These are phyloP conservation scores for Gopherus flavomarginatus DNA, from an alignment of 2,113 vertebrate genomes.

Conservation along the genomic window DNA sequence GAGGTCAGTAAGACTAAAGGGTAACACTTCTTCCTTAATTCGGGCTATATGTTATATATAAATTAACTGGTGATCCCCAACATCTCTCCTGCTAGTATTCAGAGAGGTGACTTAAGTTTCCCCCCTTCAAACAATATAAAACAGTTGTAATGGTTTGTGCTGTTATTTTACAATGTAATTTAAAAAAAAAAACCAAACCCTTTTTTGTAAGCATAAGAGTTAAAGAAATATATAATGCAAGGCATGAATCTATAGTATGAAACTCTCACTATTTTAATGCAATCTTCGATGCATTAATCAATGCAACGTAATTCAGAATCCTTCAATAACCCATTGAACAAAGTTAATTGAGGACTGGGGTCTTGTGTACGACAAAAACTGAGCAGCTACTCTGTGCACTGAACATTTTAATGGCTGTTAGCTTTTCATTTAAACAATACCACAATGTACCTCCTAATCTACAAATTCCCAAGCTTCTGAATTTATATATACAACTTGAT, in stretches of 20 bases:
- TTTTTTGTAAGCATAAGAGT: neutral
- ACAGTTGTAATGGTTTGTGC: neutral
- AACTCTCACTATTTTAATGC: neutral
- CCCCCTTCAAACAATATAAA: neutral
- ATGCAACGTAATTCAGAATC: too few relatives aligned
- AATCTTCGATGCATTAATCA: neutral
- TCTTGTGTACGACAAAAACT: neutral
- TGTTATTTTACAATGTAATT: neutral
- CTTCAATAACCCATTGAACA: neutral
- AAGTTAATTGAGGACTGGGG: rapidly evolving
- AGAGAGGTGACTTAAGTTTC: neutral
- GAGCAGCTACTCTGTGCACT: neutral
- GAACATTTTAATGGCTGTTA: neutral
- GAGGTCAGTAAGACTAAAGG: neutral
- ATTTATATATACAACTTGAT: neutral
- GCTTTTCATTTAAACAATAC: neutral
- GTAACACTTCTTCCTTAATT: neutral
- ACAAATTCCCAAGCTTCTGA: neutral
- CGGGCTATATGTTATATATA: neutral
- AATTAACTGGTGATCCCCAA: neutral
- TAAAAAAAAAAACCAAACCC: too few relatives aligned
- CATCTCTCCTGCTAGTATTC: rapidly evolving
- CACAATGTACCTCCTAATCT: neutral
- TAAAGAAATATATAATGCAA: neutral
- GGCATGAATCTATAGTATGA: neutral